A percentile compares a stretch with the other conserved stretches of the same genome.
Evolutionary conservation across 2,113 vertebrate species (phyloP).

Genomic region (Corapipo altera): DNA sequence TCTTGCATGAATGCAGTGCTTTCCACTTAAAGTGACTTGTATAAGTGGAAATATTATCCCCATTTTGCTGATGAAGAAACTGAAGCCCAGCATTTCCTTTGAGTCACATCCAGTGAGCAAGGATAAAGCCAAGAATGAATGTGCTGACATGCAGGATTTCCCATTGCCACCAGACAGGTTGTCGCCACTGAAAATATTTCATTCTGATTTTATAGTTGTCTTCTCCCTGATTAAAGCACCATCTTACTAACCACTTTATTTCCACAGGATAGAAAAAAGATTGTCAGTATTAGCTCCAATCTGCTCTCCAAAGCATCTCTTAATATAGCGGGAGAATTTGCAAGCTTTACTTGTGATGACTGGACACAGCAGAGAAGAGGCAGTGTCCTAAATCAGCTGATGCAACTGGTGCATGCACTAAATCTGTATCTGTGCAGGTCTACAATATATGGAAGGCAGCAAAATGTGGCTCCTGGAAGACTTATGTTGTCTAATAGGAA

Average conservation of each 20-base stretch:
- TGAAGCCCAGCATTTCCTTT: conserved; percentile 46
- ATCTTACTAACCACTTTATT: neutral
- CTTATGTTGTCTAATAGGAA: conserved; percentile 40
- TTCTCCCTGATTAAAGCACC: conserved; percentile 16
- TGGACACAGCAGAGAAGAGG: neutral
- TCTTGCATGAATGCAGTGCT: conserved; percentile 23
- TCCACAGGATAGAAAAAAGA: neutral
- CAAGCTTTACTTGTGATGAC: neutral
- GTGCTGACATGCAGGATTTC: conserved; percentile 58
- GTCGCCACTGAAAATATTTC: conserved; percentile 29
- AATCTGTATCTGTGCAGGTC: conserved; percentile 7
- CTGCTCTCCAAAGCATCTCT: neutral
- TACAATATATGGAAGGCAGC: neutral
- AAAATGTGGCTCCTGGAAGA: conserved; percentile 41
- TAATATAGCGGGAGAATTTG: neutral
- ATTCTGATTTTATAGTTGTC: conserved; percentile 13
- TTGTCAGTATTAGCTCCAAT: neutral
- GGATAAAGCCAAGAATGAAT: conserved; percentile 52
- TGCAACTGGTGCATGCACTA: neutral
- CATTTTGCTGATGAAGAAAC: conserved; percentile 55
- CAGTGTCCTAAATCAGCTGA: neutral
- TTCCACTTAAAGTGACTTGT: conserved; percentile 55
- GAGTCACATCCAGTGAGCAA: conserved; percentile 47
- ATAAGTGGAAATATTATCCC: conserved; percentile 56
- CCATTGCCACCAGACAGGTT: conserved; percentile 47